These are phyloP conservation scores for Menura novaehollandiae DNA, from an alignment of 2,113 vertebrate genomes.

Conservation along the genomic window DNA sequence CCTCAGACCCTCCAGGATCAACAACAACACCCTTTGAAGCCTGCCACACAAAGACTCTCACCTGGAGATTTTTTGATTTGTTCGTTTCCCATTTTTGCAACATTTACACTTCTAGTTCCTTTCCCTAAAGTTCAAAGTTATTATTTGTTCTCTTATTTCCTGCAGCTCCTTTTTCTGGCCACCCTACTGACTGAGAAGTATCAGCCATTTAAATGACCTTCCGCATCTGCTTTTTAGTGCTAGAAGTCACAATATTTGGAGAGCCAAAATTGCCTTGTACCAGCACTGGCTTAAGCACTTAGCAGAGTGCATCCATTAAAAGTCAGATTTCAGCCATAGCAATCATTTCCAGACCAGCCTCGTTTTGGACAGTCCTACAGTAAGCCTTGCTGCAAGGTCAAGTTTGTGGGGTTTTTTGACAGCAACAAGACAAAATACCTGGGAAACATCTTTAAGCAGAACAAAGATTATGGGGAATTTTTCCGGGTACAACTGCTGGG, in stretches of 20 bases:
- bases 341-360: background rate
- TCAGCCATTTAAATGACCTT: background rate
- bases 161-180: background rate
- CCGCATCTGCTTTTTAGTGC: background rate
- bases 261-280: background rate
- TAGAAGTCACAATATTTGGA: background rate
- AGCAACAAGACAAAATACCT: background rate
- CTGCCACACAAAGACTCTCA: background rate
- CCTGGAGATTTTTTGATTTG: background rate
- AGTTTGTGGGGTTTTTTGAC: background rate
- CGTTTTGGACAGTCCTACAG: background rate
- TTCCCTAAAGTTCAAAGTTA: background rate
- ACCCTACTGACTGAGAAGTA: background rate
- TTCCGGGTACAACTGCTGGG: background rate
- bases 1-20: background rate
- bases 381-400: background rate
- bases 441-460: background rate
- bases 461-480: rapidly evolving
- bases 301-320: background rate
- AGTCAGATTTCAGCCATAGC: background rate
- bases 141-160: background rate
- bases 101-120: background rate
- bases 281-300: background rate
- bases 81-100: background rate
- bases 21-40: background rate